phyloP scores from a whole-genome alignment of 2,888 invertebrate species.

The Rotaria macrura region DNA sequence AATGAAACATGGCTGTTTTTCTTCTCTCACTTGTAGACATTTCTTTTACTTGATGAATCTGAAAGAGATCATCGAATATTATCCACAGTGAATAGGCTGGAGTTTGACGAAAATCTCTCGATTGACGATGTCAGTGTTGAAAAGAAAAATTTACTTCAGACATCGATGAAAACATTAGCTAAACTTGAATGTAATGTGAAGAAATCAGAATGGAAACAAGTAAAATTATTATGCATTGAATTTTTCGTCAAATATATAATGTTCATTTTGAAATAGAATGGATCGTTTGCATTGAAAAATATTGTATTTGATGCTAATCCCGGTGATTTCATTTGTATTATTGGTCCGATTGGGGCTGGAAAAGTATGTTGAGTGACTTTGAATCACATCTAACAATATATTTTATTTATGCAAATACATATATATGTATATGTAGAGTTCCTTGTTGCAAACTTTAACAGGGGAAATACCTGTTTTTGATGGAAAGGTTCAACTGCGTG shows the following conservation, averaged over 20 bases:
- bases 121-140: no score
- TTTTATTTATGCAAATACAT: no score
- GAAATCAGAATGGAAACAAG: no score
- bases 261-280: not conserved
- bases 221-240: no score
- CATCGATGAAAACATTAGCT: no score
- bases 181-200: no score
- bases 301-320: not conserved
- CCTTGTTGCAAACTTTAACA: constrained; percentile 56
- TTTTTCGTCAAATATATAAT: no score
- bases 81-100: not conserved
- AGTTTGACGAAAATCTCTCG: no score
- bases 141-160: no score
- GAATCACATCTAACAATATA: no score
- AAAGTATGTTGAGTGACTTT: constrained; percentile 36
- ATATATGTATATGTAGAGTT: constrained; percentile 42
- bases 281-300: not conserved
- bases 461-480: constrained; percentile 57
- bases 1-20: no score
- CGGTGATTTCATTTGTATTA: not conserved
- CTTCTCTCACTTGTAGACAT: not conserved
- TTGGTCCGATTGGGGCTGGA: not conserved
- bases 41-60: not conserved
- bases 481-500: constrained; percentile 59
- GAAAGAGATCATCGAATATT: not conserved